phyloP scores from a whole-genome alignment of 2,888 invertebrate genomes.

The Acrocyrtus sp. region DNA sequence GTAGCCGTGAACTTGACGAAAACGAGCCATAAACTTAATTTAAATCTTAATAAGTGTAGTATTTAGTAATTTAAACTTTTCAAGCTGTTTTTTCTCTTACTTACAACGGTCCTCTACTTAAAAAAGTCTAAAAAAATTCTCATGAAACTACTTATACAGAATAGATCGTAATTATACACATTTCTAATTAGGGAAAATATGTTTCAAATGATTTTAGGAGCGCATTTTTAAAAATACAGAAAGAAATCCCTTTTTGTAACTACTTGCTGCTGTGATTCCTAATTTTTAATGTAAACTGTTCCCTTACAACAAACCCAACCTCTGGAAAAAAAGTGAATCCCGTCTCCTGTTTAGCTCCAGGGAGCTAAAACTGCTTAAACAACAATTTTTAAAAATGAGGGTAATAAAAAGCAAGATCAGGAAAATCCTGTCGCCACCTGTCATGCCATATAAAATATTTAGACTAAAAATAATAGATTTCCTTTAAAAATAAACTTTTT shows the following conservation, averaged over 20 bases:
- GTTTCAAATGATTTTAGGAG: background rate
- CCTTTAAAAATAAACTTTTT: background rate
- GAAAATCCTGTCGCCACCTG: background rate
- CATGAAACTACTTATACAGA: no score
- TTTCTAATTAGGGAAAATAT: no score
- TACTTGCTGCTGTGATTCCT: slow-evolving; percentile 48
- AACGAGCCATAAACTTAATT: slow-evolving; percentile 35
- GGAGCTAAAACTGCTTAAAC: background rate
- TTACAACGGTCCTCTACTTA: no score
- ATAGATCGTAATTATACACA: no score
- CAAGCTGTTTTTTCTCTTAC: no score
- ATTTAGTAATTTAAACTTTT: no score
- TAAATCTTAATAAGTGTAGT: no score
- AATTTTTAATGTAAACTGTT: slow-evolving; percentile 32
- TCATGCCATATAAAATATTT: background rate
- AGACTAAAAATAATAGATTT: background rate
- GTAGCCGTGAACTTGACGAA: slow-evolving; percentile 45
- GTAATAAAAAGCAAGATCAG: no score
- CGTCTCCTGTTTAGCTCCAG: background rate
- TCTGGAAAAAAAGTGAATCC: background rate
- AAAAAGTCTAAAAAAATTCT: no score
- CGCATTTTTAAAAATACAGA: background rate
- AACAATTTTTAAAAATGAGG: background rate
- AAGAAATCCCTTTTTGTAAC: background rate
- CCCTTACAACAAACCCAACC: no score